Conservation (phyloP, 2,797 vertebrate genomes). For the Gobio occitaniae region DNA sequence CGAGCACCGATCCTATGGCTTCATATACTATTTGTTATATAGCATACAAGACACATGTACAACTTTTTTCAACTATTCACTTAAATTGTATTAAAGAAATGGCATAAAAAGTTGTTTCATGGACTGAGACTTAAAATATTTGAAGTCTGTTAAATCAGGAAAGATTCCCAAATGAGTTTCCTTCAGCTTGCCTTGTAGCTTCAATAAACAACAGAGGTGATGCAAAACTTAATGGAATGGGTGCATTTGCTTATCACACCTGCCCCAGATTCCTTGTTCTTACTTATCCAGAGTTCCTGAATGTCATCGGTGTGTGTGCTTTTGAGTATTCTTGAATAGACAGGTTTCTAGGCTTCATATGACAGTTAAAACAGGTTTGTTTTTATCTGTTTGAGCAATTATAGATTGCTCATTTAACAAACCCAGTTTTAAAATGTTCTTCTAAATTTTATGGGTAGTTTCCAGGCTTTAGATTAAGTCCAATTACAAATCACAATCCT, state of each 20-base stretch:
- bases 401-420: not conserved
- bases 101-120: not conserved
- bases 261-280: not conserved
- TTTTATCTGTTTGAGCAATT: not conserved
- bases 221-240: not conserved
- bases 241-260: conserved; percentile 33
- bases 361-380: not conserved
- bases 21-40: not conserved
- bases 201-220: not conserved
- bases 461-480: not conserved
- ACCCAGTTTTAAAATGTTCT: not conserved
- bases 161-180: not conserved
- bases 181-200: not conserved
- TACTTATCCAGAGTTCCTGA: conserved; percentile 26
- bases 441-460: not conserved
- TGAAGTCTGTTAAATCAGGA: not conserved
- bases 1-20: not conserved
- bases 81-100: not conserved
- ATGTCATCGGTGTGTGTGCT: conserved; percentile 6
- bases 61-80: not conserved
- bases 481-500: not conserved
- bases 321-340: not conserved
- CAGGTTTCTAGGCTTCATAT: not conserved
- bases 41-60: not conserved
- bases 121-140: not conserved